Percentiles rank a stretch among this genome's conserved stretches.
phyloP scores from a whole-genome alignment of 2,888 invertebrate genomes.

The Hofmannophila pseudospretella region DNA sequence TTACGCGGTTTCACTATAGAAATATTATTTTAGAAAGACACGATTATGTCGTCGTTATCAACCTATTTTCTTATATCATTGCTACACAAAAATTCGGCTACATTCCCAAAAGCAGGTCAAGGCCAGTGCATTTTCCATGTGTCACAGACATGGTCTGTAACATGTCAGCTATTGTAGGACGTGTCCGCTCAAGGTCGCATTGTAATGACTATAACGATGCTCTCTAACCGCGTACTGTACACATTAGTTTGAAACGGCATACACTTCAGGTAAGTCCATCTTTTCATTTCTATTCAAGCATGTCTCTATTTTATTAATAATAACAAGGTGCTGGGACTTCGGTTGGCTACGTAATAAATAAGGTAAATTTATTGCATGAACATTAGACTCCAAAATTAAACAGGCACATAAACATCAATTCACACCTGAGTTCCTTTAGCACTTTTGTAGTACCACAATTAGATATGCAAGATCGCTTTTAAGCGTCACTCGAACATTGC shows the following conservation, averaged over 20 bases:
- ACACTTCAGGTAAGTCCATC: slow-evolving; percentile 60
- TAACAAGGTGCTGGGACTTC: slow-evolving; percentile 64
- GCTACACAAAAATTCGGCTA: too few relatives aligned
- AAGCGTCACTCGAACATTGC: slow-evolving; percentile 45
- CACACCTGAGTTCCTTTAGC: slow-evolving; percentile 30
- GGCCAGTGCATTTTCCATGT: slow-evolving; percentile 34
- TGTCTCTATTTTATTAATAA: slow-evolving; percentile 34
- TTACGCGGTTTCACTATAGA: too few relatives aligned
- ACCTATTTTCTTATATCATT: too few relatives aligned
- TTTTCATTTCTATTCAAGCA: slow-evolving; percentile 35
- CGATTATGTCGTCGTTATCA: too few relatives aligned
- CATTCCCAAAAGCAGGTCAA: slow-evolving; percentile 22
- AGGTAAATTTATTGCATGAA: slow-evolving; percentile 60
- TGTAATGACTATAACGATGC: slow-evolving; percentile 50
- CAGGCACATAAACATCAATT: slow-evolving; percentile 37
- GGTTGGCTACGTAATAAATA: slow-evolving; percentile 32
- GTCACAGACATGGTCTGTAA: slow-evolving; percentile 17
- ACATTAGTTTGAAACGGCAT: slow-evolving; percentile 48
- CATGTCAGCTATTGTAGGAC: slow-evolving; percentile 40
- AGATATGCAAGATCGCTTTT: slow-evolving; percentile 42
- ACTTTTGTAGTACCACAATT: slow-evolving; percentile 50
- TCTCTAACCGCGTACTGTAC: slow-evolving; percentile 46
- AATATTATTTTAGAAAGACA: too few relatives aligned
- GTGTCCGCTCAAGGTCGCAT: slow-evolving; percentile 47
- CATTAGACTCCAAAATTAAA: slow-evolving; percentile 70